phyloP scores from a whole-genome alignment of 2,888 invertebrate species.

The Craniophora ligustri region DNA sequence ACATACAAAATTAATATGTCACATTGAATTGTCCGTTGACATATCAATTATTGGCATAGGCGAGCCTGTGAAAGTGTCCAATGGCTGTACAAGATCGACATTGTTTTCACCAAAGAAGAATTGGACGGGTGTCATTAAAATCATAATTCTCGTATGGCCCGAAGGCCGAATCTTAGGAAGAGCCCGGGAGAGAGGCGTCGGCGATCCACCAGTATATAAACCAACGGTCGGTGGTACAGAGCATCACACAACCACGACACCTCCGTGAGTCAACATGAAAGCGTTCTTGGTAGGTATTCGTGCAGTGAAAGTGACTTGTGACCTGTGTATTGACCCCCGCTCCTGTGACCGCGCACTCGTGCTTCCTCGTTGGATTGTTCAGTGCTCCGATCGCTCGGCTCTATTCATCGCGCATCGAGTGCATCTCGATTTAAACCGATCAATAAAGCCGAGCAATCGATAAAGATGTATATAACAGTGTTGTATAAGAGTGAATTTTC shows the following conservation, averaged over 20 bases:
- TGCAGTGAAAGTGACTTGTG: conserved; percentile 87
- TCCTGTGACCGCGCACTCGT: conserved; percentile 66
- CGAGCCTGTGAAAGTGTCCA: conserved; percentile 76
- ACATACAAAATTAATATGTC: conserved; percentile 39
- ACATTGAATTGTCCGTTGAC: conserved; percentile 40
- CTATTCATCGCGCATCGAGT: conserved; percentile 59
- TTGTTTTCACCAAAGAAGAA: conserved; percentile 86
- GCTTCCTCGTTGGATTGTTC: conserved; percentile 76
- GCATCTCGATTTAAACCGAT: conserved; percentile 42
- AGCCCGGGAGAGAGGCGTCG: conserved; percentile 86
- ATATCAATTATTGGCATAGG: conserved; percentile 55
- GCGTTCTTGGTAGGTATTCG: conserved; percentile 87
- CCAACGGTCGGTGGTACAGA: conserved; percentile 73
- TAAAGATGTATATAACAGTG: conserved; percentile 54
- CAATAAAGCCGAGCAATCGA: conserved; percentile 60
- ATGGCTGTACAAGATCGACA: conserved; percentile 73
- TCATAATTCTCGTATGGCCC: conserved; percentile 86
- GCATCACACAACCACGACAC: conserved; percentile 86
- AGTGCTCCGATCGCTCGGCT: conserved; percentile 70
- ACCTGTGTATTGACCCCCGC: conserved; percentile 77
- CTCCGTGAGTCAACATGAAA: conserved; percentile 88
- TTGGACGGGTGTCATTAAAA: conserved; percentile 86
- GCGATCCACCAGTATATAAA: conserved; percentile 80
- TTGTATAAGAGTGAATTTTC: conserved; percentile 62
- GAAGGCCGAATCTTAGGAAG: conserved; percentile 88